These are phyloP conservation scores for Meteorus colon DNA, from an alignment of 2,888 invertebrate genomes.

Conservation along the genomic window DNA sequence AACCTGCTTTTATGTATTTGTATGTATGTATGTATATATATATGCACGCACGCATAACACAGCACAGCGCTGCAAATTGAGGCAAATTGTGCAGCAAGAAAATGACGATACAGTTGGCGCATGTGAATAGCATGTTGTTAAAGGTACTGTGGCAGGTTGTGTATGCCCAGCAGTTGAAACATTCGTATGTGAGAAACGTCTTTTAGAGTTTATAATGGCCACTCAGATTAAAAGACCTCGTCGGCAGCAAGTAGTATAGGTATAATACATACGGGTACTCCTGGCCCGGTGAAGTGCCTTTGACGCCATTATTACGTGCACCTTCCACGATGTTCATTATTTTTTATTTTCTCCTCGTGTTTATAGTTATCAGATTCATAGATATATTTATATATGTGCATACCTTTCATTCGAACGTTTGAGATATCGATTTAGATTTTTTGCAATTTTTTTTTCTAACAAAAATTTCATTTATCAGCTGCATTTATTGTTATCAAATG, in stretches of 20 bases:
- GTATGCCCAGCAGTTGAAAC: conserved; percentile 7
- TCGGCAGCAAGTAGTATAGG: not conserved
- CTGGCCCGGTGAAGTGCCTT: not conserved
- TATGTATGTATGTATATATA: not conserved
- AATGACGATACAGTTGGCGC: not conserved
- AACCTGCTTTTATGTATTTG: not conserved
- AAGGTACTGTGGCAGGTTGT: conserved; percentile 5
- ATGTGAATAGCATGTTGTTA: conserved; percentile 16
- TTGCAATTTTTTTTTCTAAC: not conserved
- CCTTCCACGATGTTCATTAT: not conserved
- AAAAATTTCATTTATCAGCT: not conserved
- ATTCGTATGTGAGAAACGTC: conserved; percentile 20
- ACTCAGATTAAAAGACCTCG: conserved; percentile 29
- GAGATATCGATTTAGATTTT: not conserved
- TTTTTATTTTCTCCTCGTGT: not conserved
- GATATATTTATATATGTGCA: not conserved
- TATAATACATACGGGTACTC: not conserved
- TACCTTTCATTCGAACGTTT: not conserved
- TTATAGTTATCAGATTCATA: not conserved
- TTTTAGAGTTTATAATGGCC: conserved; percentile 26
- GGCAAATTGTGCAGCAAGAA: conserved; percentile 12
- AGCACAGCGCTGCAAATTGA: conserved; percentile 8
- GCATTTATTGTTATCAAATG: not conserved
- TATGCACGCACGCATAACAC: not conserved
- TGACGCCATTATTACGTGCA: conserved; percentile 5